phyloP scores from a whole-genome alignment of 92 coral and sea anemone species.

The Isaurus tuberculatus region DNA sequence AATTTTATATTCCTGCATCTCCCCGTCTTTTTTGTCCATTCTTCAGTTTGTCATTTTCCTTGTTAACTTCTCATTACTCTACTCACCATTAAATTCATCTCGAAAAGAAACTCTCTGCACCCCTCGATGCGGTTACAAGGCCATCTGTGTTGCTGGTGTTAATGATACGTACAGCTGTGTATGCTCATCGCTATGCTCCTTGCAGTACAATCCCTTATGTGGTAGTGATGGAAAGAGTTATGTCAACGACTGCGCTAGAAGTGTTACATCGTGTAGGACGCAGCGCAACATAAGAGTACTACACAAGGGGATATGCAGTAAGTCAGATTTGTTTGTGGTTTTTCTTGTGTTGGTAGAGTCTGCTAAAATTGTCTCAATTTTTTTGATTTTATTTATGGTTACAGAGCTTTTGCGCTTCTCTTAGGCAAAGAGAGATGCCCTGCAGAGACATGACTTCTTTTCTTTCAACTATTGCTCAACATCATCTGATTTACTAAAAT shows the following conservation, averaged over 20 bases:
- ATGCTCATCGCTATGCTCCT: constrained; percentile 21
- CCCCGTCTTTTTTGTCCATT: background rate
- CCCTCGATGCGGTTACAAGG: constrained; percentile 39
- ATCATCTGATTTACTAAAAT: no score
- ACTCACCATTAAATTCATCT: background rate
- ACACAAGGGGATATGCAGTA: constrained; percentile 33
- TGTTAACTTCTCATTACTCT: background rate
- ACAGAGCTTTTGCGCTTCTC: no score
- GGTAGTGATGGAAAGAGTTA: constrained; percentile 78
- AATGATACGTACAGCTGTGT: background rate
- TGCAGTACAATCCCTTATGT: constrained; percentile 68
- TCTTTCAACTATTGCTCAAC: no score
- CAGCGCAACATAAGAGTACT: constrained; percentile 43
- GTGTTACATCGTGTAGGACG: constrained; percentile 73
- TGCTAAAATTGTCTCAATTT: background rate
- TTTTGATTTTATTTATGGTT: background rate
- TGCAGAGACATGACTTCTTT: no score
- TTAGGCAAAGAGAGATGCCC: no score
- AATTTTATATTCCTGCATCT: background rate
- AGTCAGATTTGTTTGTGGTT: background rate
- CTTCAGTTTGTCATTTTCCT: background rate
- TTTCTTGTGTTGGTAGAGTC: no score
- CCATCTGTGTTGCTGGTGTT: background rate
- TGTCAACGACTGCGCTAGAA: constrained; percentile 77
- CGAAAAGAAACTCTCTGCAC: constrained; percentile 16